These are phyloP conservation scores for Oplegnathus fasciatus DNA, from an alignment of 2,113 vertebrate genomes.

Conservation along the genomic window DNA sequence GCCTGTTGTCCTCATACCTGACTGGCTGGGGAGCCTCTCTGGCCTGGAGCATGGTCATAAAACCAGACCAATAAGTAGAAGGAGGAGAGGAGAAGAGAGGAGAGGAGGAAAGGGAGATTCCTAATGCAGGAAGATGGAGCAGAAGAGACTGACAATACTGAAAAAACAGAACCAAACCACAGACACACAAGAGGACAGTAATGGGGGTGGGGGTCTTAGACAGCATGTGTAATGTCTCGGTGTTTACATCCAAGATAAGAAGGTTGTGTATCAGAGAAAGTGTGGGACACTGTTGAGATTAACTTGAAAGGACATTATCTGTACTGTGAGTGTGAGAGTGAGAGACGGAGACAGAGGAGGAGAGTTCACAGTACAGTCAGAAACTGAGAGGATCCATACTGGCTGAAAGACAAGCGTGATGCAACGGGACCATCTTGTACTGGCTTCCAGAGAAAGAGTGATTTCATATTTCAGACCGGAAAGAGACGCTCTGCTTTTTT, in stretches of 20 bases:
- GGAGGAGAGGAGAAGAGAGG: conserved; percentile 7
- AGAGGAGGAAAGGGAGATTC: not conserved
- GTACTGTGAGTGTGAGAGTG: conserved; percentile 32
- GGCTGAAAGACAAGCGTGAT: conserved; percentile 44
- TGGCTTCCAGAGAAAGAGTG: conserved; percentile 31
- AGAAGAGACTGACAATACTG: not conserved
- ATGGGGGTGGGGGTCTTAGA: not conserved
- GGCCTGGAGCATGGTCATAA: conserved; percentile 43
- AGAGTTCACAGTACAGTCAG: conserved; percentile 63
- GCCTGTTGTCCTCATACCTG: conserved; percentile 80
- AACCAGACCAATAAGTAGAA: conserved; percentile 17
- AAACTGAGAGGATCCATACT: conserved; percentile 48
- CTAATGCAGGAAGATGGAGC: not conserved
- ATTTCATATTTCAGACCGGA: conserved; percentile 44
- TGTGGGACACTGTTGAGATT: conserved; percentile 44
- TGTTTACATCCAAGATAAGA: conserved; percentile 67
- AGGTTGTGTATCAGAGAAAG: conserved; percentile 55
- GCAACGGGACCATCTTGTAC: conserved; percentile 45
- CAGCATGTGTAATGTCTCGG: conserved; percentile 28
- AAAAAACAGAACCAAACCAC: not conserved
- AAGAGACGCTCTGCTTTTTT: conserved; percentile 18
- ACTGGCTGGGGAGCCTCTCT: conserved; percentile 58
- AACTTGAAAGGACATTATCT: conserved; percentile 68
- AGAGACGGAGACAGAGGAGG: conserved; percentile 15
- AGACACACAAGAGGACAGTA: conserved; percentile 7